Evolutionary conservation across 2,888 invertebrate genomes (phyloP), one percentile per base, ranked within the genome.

Genomic region (Drepanosiphum platanoidis): DNA sequence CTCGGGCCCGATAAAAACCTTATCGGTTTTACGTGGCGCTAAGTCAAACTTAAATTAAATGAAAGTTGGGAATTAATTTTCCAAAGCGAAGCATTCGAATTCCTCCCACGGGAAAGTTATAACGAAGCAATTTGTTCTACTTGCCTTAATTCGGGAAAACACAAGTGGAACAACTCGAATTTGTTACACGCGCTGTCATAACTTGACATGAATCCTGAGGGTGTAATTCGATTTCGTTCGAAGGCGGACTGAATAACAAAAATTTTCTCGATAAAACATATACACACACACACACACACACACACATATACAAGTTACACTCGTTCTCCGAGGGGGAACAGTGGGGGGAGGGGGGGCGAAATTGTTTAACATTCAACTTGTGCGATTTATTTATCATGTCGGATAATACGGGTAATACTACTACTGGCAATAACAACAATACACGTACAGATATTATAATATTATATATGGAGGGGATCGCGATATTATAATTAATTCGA

Each of bases 51-150:
- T 74, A 66, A 83, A 83, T 75, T 75, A 75, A 75, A 83, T 27
- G 42, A 83, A 74, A 74, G 83, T 74, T 66, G 74, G 22, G 83
- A 83, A 83, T 83, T 83, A 74, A 83, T 83, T 83, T 83, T 83
- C 83, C 46, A 61, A 75, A 72, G 81, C 81, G 81, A 18, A 66
- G 30, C 58, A 61, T 72, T 71, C 58, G 68, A 68, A 79, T 80
- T 52, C 68, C 52, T 80, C 70, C 82, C 82, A 11, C 82, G 72
- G 82, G 83, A 77, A 84, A 84, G 68, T 84, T 77, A 75, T 77
- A 84, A 84, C 83, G 75, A 84, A 84, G 75, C 83, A 68, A 84
- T 84, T 84, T 68, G 83, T 84, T 84, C 42, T 52, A 22, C 32
- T 66, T 36, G 74, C 82, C 82, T 74, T 82, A 82, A 74, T 82